Evolutionary conservation across 2,113 vertebrate species (phyloP).

Genomic region (Gopherus flavomarginatus): DNA sequence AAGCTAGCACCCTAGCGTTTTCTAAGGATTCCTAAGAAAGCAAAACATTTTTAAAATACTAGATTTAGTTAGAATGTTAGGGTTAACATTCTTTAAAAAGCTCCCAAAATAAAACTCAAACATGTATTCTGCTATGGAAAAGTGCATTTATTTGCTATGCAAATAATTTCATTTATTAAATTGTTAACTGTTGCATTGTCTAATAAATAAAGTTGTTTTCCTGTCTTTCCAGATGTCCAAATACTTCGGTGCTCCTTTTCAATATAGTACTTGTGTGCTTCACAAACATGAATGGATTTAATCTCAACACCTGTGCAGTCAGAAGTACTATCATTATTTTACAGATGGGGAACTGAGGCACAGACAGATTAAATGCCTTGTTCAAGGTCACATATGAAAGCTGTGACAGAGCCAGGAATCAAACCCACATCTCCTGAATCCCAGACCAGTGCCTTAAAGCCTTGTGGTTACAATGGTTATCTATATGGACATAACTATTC

Average conservation of each 20-base stretch:
- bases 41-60: neutral
- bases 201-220: neutral
- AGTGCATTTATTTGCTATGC: neutral
- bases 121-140: fast-evolving
- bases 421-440: neutral
- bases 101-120: neutral
- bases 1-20: slow-evolving; percentile 81
- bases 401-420: neutral
- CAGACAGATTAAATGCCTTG: neutral
- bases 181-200: neutral
- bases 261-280: neutral
- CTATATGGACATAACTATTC: neutral
- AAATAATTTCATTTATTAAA: neutral
- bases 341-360: neutral
- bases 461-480: neutral
- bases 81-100: neutral
- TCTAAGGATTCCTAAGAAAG: slow-evolving; percentile 83
- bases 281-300: neutral
- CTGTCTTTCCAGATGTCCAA: neutral
- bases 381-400: neutral
- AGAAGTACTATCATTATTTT: neutral
- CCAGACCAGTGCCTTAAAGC: neutral
- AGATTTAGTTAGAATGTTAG: slow-evolving; percentile 2
- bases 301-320: neutral
- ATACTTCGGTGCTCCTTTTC: neutral